Conservation (phyloP, 2,797 vertebrate genomes). For the Fratercula arctica region DNA sequence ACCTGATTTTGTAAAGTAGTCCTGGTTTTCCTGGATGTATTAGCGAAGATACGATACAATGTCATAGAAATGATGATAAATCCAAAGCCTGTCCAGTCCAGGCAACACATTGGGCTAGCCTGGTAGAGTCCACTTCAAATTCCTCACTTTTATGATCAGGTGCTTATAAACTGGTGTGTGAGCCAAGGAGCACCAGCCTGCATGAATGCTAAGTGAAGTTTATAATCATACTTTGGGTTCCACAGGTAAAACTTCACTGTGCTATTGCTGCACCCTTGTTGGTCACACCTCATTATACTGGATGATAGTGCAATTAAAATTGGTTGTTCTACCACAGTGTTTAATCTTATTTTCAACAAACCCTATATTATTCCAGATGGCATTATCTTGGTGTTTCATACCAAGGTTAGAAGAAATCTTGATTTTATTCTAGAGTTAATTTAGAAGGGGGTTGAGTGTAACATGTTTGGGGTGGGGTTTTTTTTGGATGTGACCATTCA, state of each 20-base stretch:
- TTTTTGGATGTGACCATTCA: neutral
- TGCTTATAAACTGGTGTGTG: neutral
- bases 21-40: neutral
- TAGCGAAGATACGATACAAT: fast-evolving
- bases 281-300: neutral
- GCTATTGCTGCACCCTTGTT: neutral
- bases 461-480: too few relatives aligned
- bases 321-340: neutral
- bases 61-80: neutral
- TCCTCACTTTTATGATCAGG: neutral
- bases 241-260: neutral
- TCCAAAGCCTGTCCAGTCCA: neutral
- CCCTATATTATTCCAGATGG: neutral
- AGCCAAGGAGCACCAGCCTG: neutral
- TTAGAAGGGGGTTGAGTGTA: neutral
- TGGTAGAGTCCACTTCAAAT: neutral
- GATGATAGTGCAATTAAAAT: neutral
- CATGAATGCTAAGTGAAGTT: neutral
- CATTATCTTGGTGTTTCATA: neutral
- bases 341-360: neutral
- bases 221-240: neutral
- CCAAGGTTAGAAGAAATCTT: neutral
- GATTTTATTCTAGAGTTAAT: neutral
- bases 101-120: neutral
- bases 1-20: neutral